phyloP scores from a whole-genome alignment of 2,888 invertebrate genomes.

The Nephrocerus scutellatus region DNA sequence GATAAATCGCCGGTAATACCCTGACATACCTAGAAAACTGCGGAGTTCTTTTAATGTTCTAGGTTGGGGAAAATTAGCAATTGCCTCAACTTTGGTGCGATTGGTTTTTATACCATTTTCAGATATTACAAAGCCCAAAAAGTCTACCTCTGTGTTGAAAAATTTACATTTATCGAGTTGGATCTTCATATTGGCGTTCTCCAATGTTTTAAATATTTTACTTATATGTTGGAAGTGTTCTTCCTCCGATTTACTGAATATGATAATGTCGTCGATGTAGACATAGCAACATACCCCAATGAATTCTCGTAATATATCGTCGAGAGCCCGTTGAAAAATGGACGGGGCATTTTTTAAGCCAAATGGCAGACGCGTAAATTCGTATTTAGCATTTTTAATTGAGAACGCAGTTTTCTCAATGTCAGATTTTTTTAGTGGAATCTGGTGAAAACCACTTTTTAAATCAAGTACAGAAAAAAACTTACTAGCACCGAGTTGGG shows the following conservation, averaged over 20 bases:
- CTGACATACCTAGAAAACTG: slow-evolving; percentile 10
- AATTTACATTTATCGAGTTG: slow-evolving; percentile 12
- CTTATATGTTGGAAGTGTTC: slow-evolving; percentile 14
- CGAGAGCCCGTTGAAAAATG: slow-evolving; percentile 14
- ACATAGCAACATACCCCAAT: slow-evolving; percentile 12
- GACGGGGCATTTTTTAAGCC: slow-evolving; percentile 15
- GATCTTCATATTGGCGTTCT: slow-evolving; percentile 13
- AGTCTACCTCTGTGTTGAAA: too few relatives aligned
- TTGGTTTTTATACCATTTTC: slow-evolving; percentile 14
- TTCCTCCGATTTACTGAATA: slow-evolving; percentile 10
- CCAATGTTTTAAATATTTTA: slow-evolving; percentile 14
- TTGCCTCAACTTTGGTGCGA: slow-evolving; percentile 11
- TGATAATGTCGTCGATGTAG: slow-evolving; percentile 17
- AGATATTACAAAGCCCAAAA: too few relatives aligned
- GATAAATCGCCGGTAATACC: slow-evolving; percentile 13
- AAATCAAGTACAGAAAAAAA: slow-evolving; percentile 11
- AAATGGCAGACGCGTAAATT: slow-evolving; percentile 13
- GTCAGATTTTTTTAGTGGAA: slow-evolving; percentile 13
- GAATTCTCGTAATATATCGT: slow-evolving; percentile 11
- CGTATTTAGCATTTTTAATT: slow-evolving; percentile 13
- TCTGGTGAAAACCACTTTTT: slow-evolving; percentile 12
- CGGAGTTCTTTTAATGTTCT: slow-evolving; percentile 7
- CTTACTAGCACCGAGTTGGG: slow-evolving; percentile 5
- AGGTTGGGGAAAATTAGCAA: slow-evolving; percentile 7
- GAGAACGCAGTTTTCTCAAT: slow-evolving; percentile 12